phyloP scores from a whole-genome alignment of 2,113 vertebrate genomes.

The Leiothrix lutea region DNA sequence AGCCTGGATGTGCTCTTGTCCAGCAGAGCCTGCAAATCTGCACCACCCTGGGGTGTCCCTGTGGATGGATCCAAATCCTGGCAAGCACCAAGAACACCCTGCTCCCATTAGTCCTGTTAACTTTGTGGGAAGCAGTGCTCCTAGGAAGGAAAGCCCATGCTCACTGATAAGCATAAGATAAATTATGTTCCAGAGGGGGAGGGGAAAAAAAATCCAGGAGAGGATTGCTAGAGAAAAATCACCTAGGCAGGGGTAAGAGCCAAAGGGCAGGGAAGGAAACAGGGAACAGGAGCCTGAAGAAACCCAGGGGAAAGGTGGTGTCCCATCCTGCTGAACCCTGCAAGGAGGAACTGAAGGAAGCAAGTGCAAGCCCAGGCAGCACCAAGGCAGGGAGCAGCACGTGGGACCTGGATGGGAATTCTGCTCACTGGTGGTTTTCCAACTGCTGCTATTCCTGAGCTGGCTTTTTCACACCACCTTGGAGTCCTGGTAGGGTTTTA shows the following conservation, averaged over 20 bases:
- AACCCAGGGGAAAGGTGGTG: neutral
- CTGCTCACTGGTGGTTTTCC: neutral
- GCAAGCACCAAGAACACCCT: rapidly evolving
- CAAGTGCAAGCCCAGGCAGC: neutral
- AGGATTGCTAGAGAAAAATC: neutral
- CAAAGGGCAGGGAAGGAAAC: neutral
- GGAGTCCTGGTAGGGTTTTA: rapidly evolving
- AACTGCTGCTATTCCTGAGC: rapidly evolving
- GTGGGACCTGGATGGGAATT: neutral
- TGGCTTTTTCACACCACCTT: neutral
- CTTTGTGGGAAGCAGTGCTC: neutral
- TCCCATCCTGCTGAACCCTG: neutral
- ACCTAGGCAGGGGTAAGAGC: neutral
- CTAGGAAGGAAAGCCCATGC: neutral
- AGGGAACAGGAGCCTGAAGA: neutral
- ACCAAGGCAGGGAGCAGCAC: rapidly evolving
- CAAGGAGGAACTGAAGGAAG: rapidly evolving
- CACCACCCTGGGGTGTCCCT: neutral
- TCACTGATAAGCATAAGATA: neutral
- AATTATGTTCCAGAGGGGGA: neutral
- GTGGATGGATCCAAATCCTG: rapidly evolving
- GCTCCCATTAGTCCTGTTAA: neutral
- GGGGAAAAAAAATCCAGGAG: neutral
- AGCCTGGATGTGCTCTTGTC: neutral
- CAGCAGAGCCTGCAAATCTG: neutral